Evolutionary conservation across 2,797 vertebrate species (phyloP).

Genomic region (Notolepis coatsorum): DNA sequence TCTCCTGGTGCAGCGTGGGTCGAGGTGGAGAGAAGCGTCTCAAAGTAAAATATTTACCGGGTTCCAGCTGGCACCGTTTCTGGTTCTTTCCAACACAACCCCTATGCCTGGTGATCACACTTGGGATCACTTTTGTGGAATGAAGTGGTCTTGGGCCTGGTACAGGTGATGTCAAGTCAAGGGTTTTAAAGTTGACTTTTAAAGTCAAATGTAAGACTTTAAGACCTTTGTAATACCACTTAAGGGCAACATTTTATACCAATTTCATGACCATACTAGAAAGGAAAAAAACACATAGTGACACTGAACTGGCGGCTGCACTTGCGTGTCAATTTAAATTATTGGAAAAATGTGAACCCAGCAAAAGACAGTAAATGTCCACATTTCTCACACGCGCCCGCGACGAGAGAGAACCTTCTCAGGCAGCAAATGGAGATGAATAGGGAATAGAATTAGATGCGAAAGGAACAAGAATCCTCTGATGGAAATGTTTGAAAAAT

Average conservation of each 20-base stretch:
- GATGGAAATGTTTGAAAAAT: slow-evolving; percentile 73
- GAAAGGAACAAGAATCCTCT: slow-evolving; percentile 61
- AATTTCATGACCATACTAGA: no score
- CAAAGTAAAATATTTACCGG: slow-evolving; percentile 20
- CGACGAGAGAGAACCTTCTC: slow-evolving; percentile 44
- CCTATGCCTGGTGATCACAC: not conserved
- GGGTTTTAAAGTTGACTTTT: no score
- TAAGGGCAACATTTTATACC: no score
- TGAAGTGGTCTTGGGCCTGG: slow-evolving; percentile 3
- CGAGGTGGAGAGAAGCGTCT: not conserved
- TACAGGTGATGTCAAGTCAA: slow-evolving; percentile 16
- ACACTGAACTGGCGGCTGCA: no score
- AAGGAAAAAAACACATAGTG: no score
- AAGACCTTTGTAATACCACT: no score
- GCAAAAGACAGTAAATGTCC: slow-evolving; percentile 55
- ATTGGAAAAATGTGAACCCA: slow-evolving; percentile 59
- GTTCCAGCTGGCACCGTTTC: not conserved
- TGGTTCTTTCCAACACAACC: not conserved
- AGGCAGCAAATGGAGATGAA: slow-evolving; percentile 63
- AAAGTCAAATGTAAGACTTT: no score
- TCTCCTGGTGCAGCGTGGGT: not conserved
- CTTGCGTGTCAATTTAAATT: no score
- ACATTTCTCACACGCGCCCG: slow-evolving; percentile 41
- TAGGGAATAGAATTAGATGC: slow-evolving; percentile 62
- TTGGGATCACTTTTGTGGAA: not conserved